Evolutionary conservation across 1,140 invertebrate genomes (phyloP).

Genomic region (Thaumetopoea pityocampa): DNA sequence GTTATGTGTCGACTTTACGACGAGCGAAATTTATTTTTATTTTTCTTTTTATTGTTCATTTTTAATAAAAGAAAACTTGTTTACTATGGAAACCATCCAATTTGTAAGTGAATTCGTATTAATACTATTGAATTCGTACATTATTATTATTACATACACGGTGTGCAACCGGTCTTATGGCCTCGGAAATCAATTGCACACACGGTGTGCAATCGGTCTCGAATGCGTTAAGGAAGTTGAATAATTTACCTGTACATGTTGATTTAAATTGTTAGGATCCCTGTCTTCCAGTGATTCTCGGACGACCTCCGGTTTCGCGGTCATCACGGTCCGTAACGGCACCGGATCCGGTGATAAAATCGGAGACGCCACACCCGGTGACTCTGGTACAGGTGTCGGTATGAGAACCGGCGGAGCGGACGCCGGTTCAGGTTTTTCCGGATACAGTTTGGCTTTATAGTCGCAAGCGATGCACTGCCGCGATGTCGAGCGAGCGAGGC

Average conservation of each 20-base stretch:
- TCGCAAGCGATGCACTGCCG: conserved; percentile 33
- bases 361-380: conserved; percentile 6
- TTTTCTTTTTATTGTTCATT: too few relatives aligned
- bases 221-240: too few relatives aligned
- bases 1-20: too few relatives aligned
- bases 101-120: too few relatives aligned
- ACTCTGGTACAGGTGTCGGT: conserved; percentile 11
- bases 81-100: too few relatives aligned
- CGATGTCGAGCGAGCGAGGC: conserved; percentile 23
- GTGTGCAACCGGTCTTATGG: too few relatives aligned
- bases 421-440: conserved; percentile 36
- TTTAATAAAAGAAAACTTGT: too few relatives aligned
- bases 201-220: too few relatives aligned
- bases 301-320: conserved; percentile 35
- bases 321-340: conserved; percentile 16
- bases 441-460: conserved; percentile 37
- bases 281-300: conserved; percentile 79
- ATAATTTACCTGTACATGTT: conserved; percentile 82
- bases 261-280: conserved; percentile 82
- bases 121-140: too few relatives aligned
- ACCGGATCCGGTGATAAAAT: conserved; percentile 16
- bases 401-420: conserved; percentile 28
- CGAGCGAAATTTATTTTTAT: too few relatives aligned
- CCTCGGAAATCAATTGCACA: too few relatives aligned
- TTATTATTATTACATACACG: too few relatives aligned